A percentile compares a stretch with the other conserved stretches of the same genome.
Conservation (phyloP, 2,888 invertebrate species). For the Pollenia angustigena region DNA sequence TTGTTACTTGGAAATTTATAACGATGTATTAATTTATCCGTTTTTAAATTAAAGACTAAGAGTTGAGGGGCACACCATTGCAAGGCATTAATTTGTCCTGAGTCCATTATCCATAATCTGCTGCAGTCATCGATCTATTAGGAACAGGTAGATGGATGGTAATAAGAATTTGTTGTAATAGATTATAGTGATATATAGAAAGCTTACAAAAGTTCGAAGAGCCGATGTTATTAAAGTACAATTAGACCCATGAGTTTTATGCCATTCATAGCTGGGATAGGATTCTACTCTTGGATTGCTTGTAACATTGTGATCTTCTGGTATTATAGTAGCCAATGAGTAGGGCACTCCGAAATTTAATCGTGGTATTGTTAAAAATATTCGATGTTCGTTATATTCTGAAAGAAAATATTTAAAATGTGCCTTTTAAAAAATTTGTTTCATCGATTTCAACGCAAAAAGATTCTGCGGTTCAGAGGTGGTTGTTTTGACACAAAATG, state of each 20-base stretch:
- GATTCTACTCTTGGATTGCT: constrained; percentile 85
- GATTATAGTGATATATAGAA: neutral
- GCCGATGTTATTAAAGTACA: constrained; percentile 90
- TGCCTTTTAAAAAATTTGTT: neutral
- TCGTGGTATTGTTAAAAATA: constrained; percentile 90
- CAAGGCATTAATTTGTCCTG: constrained; percentile 86
- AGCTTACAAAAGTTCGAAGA: constrained; percentile 89
- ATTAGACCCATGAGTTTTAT: constrained; percentile 85
- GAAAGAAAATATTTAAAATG: constrained; percentile 21
- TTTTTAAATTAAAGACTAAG: constrained; percentile 88
- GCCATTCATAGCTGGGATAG: constrained; percentile 88
- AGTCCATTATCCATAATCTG: constrained; percentile 88
- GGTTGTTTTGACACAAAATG: too few species aligned
- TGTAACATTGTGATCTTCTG: constrained; percentile 76
- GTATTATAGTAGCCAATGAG: constrained; percentile 88
- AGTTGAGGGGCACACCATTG: constrained; percentile 90
- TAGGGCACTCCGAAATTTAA: constrained; percentile 89
- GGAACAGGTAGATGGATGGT: neutral
- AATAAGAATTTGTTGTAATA: neutral
- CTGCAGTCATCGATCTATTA: constrained; percentile 87
- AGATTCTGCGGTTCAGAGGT: too few species aligned
- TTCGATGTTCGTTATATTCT: constrained; percentile 84
- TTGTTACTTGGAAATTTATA: constrained; percentile 78
- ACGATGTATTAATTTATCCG: constrained; percentile 85
- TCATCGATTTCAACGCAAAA: too few species aligned